Evolutionary conservation across 1,140 invertebrate species (phyloP), one percentile per base, ranked within the genome.

Genomic region (Leptestheria dahalacensis): DNA sequence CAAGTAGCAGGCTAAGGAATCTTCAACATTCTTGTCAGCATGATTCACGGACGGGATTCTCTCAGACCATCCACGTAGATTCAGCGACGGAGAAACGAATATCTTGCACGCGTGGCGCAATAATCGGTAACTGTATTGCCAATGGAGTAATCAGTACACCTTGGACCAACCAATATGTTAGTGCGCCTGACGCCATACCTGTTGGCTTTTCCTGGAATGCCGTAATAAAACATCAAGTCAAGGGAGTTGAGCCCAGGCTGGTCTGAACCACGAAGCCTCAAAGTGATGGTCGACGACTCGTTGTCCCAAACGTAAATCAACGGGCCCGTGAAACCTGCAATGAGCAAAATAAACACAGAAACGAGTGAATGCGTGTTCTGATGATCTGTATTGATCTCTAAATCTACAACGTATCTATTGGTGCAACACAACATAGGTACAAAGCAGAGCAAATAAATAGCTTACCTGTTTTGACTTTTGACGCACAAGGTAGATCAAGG

Each of bases 141-240:
- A n/a, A n/a, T n/a, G n/a, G n/a, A n/a, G n/a, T n/a, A 41, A 41
- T 41, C 15, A 41, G 15, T 41, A 41, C 6, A 41, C 15, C 15
- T 9, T 9, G 18, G 33, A n/a, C 10, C 2, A 55, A 55, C 9
- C 21, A 1, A 12, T 12, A 15, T 26, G n/a, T 20, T 11, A 55
- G 12, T 33, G 28, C 18, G 25, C 18, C 1, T 23, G 1, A 21
- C n/a, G 53, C 23, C 15, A 9, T 41, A 41, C 33, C 33, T 41
- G 33, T 41, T 41, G 33, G 33, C 6, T 41, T 41, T 41, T 41
- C 33, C 33, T 41, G 33, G 33, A 15, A 41, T 41, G 6, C 33
- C 80, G 68, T 87, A 87, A 67, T 86, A 86, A 66, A 86, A 83
- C 28, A 87, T 70, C 58, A 88, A 70, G 66, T 85, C 78, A 21